Evolutionary conservation across 2,888 invertebrate species (phyloP).

Genomic region (Tetragonula carbonaria): DNA sequence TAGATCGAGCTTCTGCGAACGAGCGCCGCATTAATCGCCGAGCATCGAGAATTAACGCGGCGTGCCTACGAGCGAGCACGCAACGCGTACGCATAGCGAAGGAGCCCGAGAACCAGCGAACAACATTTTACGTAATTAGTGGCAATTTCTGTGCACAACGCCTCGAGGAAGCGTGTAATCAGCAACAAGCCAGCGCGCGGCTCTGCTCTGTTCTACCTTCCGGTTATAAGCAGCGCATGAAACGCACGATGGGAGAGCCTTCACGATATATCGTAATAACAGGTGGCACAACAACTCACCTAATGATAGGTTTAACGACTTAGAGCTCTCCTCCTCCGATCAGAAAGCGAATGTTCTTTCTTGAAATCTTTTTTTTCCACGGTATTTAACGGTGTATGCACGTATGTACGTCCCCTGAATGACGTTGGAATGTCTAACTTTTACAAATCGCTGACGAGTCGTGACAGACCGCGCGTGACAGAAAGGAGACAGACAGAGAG

Average conservation of each 20-base stretch:
- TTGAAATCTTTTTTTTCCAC: slow-evolving; percentile 37
- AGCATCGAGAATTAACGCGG: slow-evolving; percentile 18
- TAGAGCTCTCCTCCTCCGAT: slow-evolving; percentile 22
- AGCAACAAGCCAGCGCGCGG: slow-evolving; percentile 42
- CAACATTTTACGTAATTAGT: slow-evolving; percentile 34
- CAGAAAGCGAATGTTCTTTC: slow-evolving; percentile 60
- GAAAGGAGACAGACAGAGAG: background rate
- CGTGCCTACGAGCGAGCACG: no score
- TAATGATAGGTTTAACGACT: slow-evolving; percentile 54
- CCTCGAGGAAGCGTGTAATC: slow-evolving; percentile 47
- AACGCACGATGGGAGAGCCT: slow-evolving; percentile 37
- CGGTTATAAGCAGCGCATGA: slow-evolving; percentile 35
- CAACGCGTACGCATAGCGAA: no score
- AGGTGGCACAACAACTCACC: slow-evolving; percentile 51
- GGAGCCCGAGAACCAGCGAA: background rate
- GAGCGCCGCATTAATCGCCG: slow-evolving; percentile 21
- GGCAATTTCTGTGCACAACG: slow-evolving; percentile 40
- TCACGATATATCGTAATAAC: slow-evolving; percentile 61
- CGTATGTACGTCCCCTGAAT: background rate
- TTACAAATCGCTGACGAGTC: background rate
- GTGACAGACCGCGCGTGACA: background rate
- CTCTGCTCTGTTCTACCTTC: slow-evolving; percentile 35
- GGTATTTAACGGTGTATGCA: background rate
- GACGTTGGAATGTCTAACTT: background rate
- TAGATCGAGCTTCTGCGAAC: background rate